Base-by-base conservation (phyloP, 2,888 invertebrate genomes). In the Brachyptera risi region DNA sequence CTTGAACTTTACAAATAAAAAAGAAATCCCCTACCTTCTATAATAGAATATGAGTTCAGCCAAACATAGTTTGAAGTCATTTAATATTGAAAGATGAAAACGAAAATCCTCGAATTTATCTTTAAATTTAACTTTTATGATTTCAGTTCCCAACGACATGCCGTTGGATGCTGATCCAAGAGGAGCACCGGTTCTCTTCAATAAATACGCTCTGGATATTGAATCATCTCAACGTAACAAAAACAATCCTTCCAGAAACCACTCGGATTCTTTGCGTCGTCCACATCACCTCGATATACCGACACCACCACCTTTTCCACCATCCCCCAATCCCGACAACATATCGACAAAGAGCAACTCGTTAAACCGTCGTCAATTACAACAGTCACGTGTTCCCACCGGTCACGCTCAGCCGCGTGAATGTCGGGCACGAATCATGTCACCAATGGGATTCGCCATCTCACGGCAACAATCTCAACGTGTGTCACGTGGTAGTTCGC, bases 131-230 rank as follows among this genome's bases (percentile, higher is more conserved):
- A n/a, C n/a, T n/a, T n/a, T n/a, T n/a, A n/a, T n/a, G n/a, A n/a
- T n/a, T n/a, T n/a, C n/a, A n/a, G n/a, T n/a, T n/a, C n/a, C n/a
- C n/a, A 23, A 19, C 1, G 49, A 59, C 47, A 9, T 60, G n/a
- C 57, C 54, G 5, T 27, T 49, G 24, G 56, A 27, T 9, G 13
- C 42, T 19, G 60, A 47, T 21, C 27, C 54, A 19, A n/a, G 31
- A 15, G 35, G 63, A 0, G 56, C 56, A 1, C 83, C 87, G 0
- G 84, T 88, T 35, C 77, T 87, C 40, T 86, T 83, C 71, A 89
- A 89, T 72, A 83, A 81, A 67, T 89, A 88, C 71, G 87, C 86
- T 0, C 74, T 86, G 56, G 83, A 84, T 56, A 76, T 66, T 66
- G 78, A 71, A 72, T 76, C 47, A 2, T 17, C 42, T 4, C n/a